These are phyloP conservation scores for Dendroctonus valens DNA, from an alignment of 1,140 invertebrate species.

Conservation along the genomic window DNA sequence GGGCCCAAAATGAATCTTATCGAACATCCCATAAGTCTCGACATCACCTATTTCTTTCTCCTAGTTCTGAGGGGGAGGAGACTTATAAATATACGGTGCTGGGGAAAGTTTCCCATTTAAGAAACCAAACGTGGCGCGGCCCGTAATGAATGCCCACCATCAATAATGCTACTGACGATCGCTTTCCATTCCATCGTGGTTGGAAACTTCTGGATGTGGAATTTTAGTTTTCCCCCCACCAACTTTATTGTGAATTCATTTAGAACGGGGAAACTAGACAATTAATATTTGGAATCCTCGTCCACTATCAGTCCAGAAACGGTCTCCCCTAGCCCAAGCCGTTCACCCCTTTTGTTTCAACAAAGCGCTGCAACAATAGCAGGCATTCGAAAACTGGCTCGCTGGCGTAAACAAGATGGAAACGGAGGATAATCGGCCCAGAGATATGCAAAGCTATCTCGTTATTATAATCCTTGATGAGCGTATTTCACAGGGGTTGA, in stretches of 20 bases:
- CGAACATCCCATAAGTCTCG: constrained; percentile 55
- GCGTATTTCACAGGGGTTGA: constrained; percentile 40
- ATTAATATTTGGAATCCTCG: too few species aligned
- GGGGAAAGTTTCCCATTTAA: constrained; percentile 50
- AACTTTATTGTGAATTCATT: background rate
- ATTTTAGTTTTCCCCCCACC: background rate
- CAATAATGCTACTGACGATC: constrained; percentile 39
- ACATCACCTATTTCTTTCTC: constrained; percentile 55
- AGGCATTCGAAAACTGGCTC: constrained; percentile 7
- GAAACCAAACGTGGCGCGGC: constrained; percentile 44
- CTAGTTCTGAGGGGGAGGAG: constrained; percentile 45
- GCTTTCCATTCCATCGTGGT: constrained; percentile 25
- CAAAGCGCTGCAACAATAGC: constrained; percentile 11
- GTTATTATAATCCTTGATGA: constrained; percentile 50
- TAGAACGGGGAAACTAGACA: too few species aligned
- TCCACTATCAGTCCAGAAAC: background rate
- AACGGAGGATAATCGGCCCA: constrained; percentile 40
- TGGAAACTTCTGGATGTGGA: background rate
- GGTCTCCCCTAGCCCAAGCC: background rate
- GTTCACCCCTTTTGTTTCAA: constrained; percentile 8
- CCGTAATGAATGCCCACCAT: constrained; percentile 46
- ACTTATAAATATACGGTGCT: constrained; percentile 52
- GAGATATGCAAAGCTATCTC: constrained; percentile 48
- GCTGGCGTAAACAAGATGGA: constrained; percentile 46
- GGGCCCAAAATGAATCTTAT: constrained; percentile 55